Percentiles rank a stretch among this genome's conserved stretches.
Conservation (phyloP, 2,797 vertebrate species). For the Paramormyrops hopkinsi region DNA sequence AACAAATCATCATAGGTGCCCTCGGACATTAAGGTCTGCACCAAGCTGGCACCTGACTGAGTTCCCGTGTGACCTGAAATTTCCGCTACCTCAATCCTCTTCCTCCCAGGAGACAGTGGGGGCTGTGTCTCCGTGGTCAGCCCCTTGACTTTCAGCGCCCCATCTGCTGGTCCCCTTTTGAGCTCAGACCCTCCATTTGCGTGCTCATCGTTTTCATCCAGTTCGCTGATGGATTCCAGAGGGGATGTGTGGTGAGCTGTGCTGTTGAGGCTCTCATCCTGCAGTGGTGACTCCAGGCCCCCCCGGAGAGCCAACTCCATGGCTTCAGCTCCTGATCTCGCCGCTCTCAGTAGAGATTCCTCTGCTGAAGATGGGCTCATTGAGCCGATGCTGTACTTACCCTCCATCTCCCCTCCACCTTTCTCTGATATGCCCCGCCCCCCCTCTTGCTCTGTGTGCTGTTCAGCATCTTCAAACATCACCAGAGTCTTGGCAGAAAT, state of each 20-base stretch:
- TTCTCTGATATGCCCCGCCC: not conserved
- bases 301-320: not conserved
- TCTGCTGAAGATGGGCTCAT: constrained; percentile 17
- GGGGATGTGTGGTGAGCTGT: constrained; percentile 23
- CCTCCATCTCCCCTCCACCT: constrained; percentile 8
- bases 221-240: constrained; percentile 35
- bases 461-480: constrained; percentile 1
- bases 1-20: not conserved
- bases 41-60: not conserved
- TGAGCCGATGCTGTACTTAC: constrained; percentile 24
- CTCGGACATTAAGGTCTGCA: not conserved
- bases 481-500: constrained; percentile 17
- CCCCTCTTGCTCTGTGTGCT: not conserved
- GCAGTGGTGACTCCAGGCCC: not conserved
- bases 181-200: not conserved
- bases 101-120: not conserved
- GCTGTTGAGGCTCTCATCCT: constrained; percentile 19
- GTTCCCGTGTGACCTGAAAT: not conserved
- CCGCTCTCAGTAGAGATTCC: not conserved
- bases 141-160: constrained; percentile 21
- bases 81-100: not conserved
- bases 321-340: not conserved
- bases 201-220: constrained; percentile 31
- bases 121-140: not conserved
- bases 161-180: constrained; percentile 24